Conservation (phyloP, 2,888 invertebrate species). For the Omphaloscelis lunosa region DNA sequence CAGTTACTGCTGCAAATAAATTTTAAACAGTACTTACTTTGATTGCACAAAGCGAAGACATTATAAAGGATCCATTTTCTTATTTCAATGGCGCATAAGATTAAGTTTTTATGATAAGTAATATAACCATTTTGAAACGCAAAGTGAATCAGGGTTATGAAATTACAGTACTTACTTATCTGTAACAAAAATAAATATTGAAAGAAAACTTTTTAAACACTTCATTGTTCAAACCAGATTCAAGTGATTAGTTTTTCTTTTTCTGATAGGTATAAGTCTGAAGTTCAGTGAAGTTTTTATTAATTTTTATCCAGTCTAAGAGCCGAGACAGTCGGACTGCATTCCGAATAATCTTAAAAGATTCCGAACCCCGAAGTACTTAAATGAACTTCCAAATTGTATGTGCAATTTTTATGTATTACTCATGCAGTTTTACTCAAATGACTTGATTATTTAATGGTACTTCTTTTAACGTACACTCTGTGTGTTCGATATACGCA, state of each 20-base stretch:
- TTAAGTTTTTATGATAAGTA: background rate
- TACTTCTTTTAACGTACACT: too few relatives aligned
- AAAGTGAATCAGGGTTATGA: constrained; percentile 18
- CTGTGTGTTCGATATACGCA: too few relatives aligned
- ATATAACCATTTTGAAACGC: background rate
- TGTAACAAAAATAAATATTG: constrained; percentile 10
- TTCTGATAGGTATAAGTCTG: background rate
- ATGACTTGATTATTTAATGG: too few relatives aligned
- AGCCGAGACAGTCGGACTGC: background rate
- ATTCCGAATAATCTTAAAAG: background rate
- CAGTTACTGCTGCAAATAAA: background rate
- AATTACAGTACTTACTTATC: background rate
- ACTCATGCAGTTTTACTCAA: too few relatives aligned
- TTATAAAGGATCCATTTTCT: background rate
- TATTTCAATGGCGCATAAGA: background rate
- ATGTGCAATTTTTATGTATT: too few relatives aligned
- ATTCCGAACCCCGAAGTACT: background rate
- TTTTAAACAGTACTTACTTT: background rate
- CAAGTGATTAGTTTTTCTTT: constrained; percentile 22
- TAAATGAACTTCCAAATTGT: too few relatives aligned
- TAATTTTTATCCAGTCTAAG: background rate
- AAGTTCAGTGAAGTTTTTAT: background rate
- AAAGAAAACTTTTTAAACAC: constrained; percentile 29
- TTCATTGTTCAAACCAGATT: constrained; percentile 37
- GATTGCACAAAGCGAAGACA: background rate